phyloP scores from a whole-genome alignment of 2,888 invertebrate species.

The Xestia rhomboidea region DNA sequence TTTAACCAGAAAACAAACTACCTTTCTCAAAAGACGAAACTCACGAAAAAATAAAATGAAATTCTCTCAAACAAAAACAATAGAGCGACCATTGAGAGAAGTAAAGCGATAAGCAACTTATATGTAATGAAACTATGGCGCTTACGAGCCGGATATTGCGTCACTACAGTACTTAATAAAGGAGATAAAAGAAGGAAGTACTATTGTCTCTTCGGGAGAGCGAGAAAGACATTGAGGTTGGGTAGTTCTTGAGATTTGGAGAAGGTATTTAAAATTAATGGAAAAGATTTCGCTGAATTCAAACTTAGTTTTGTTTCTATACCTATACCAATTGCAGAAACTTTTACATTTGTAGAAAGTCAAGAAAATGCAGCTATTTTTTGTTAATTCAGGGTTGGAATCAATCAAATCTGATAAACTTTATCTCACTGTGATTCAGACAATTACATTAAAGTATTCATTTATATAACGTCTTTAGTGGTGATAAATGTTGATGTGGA shows the following conservation, averaged over 20 bases:
- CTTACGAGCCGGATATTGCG: conserved; percentile 66
- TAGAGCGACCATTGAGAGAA: conserved; percentile 71
- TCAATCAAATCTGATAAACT: neutral
- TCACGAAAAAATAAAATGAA: conserved; percentile 14
- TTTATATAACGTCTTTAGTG: too few relatives aligned
- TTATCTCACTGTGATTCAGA: neutral
- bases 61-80: conserved; percentile 66
- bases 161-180: conserved; percentile 71
- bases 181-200: conserved; percentile 73
- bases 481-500: too few relatives aligned
- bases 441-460: neutral
- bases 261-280: conserved; percentile 21
- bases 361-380: neutral
- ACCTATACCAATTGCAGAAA: too few relatives aligned
- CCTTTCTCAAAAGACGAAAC: neutral
- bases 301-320: neutral
- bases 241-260: conserved; percentile 9
- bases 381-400: neutral
- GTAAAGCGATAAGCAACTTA: conserved; percentile 73
- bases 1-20: neutral
- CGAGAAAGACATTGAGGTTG: neutral
- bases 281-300: neutral
- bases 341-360: neutral
- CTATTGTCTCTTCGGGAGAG: conserved; percentile 68
- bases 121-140: conserved; percentile 76